Evolutionary conservation across 1,140 invertebrate genomes (phyloP), one percentile per base, ranked within the genome.

Genomic region (Monomorium pharaonis): DNA sequence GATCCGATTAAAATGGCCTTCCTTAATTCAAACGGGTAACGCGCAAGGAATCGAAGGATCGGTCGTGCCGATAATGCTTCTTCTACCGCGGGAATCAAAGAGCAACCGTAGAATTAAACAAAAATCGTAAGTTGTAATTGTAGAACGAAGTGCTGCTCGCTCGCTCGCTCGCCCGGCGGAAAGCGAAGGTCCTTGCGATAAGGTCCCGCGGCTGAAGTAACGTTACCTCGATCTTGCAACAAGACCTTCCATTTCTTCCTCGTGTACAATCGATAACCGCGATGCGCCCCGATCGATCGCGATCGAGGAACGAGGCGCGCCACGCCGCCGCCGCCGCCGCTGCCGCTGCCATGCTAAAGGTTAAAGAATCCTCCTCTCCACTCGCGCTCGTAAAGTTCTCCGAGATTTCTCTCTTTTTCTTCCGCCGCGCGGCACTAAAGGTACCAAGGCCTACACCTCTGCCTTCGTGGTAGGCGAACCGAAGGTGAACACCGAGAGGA

Each of bases 341-440:
- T 7, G 42, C 42, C 44, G 44, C 44, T 14, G 47, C 5, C 27
- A 77, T 89, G 89, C 56, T 77, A 90, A 90, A 90, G 89, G 89
- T 89, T 89, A 89, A 85, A 76, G 88, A 87, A 90, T 90, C 78
- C 78, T 84, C 80, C 42, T 88, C 88, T 60, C 85, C 62, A 72
- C 81, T 78, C 87, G 81, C 74, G 72, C 86, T 85, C 85, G 85
- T 90, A 89, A 90, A 87, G 47, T 87, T 85, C 89, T 58, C 37
- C 75, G 65, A 21, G 58, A 67, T 74, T 51, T 78, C 65, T 77
- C 65, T 62, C 65, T 24, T 42, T 60, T 74, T 49, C 33, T 33
- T 56, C 51, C 51, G 24, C 56, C 54, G 42, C 69, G 37, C 74
- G 33, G 18, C 54, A 76, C 49, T 42, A 72, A n/a, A 86, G 51